Percentiles rank a stretch among this genome's conserved stretches.
phyloP scores from a whole-genome alignment of 2,113 vertebrate genomes.

The Esox niger region DNA sequence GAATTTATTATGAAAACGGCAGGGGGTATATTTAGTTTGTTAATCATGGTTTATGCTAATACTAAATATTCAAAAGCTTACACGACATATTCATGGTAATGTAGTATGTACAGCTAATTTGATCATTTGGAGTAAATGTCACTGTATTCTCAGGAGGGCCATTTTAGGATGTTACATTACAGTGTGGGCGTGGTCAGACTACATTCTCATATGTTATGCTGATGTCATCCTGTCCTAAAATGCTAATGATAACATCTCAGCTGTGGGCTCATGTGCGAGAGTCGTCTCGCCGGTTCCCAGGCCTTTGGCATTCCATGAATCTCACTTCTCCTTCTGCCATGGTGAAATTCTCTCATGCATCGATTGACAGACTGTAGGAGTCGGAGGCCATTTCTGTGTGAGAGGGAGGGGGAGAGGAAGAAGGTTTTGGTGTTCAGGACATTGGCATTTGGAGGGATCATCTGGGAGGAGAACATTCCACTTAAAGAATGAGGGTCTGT shows the following conservation, averaged over 20 bases:
- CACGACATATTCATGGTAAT: too few species aligned
- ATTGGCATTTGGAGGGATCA: slow-evolving; percentile 19
- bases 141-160: slow-evolving; percentile 23
- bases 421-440: too few species aligned
- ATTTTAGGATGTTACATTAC: not conserved
- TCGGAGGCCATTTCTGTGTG: slow-evolving; percentile 27
- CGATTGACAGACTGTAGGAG: slow-evolving; percentile 29
- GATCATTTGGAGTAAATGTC: not conserved
- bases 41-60: too few species aligned
- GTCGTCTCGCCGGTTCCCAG: slow-evolving; percentile 34
- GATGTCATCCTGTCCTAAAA: slow-evolving; percentile 21
- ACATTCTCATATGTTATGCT: not conserved
- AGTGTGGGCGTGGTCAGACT: not conserved
- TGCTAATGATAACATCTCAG: not conserved
- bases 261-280: slow-evolving; percentile 7
- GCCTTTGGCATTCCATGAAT: slow-evolving; percentile 37
- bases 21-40: too few species aligned
- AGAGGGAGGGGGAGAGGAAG: slow-evolving; percentile 13
- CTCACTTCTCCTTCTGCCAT: slow-evolving; percentile 27
- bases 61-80: too few species aligned
- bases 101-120: not conserved
- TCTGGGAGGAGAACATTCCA: slow-evolving; percentile 13
- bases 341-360: slow-evolving; percentile 19
- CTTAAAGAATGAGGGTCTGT: slow-evolving; percentile 8
- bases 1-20: too few species aligned